Evolutionary conservation across 2,888 invertebrate genomes (phyloP).

Genomic region (Leptura quadrifasciata): DNA sequence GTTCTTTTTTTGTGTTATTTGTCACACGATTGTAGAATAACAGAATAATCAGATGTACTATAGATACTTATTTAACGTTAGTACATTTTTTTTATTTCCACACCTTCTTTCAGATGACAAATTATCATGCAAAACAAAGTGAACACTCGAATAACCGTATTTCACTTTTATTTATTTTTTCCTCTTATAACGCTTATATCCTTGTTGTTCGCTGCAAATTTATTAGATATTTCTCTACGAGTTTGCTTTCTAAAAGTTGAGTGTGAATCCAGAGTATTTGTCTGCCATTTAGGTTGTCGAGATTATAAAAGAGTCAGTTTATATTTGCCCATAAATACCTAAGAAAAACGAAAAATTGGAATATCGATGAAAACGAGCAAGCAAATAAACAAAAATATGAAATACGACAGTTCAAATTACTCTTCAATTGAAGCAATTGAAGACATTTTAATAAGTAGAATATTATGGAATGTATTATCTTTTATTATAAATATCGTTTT

Average conservation of each 20-base stretch:
- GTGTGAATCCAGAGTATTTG: constrained; percentile 22
- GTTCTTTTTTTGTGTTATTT: no score
- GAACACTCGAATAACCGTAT: constrained; percentile 9
- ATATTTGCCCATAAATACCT: background rate
- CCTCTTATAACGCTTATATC: constrained; percentile 10
- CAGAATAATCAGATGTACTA: no score
- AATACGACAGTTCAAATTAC: no score
- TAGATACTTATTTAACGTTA: background rate
- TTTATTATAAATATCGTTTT: no score
- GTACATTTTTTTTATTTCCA: background rate
- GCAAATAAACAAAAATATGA: constrained; percentile 11
- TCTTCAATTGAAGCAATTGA: no score
- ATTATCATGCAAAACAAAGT: background rate
- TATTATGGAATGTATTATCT: no score
- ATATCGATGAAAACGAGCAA: background rate
- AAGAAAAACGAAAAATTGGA: constrained; percentile 1
- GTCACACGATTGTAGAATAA: no score
- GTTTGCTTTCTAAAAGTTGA: constrained; percentile 6
- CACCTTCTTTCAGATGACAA: background rate
- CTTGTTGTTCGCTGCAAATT: constrained; percentile 18
- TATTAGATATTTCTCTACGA: constrained; percentile 14
- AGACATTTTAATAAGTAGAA: no score
- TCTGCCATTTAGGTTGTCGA: constrained; percentile 21
- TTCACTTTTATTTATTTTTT: constrained; percentile 35
- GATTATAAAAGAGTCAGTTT: background rate